A percentile compares a stretch with the other conserved stretches of the same genome.
These are phyloP conservation scores for Acropora tenuis DNA, from an alignment of 64 coral and sea anemone species.

Conservation along the genomic window DNA sequence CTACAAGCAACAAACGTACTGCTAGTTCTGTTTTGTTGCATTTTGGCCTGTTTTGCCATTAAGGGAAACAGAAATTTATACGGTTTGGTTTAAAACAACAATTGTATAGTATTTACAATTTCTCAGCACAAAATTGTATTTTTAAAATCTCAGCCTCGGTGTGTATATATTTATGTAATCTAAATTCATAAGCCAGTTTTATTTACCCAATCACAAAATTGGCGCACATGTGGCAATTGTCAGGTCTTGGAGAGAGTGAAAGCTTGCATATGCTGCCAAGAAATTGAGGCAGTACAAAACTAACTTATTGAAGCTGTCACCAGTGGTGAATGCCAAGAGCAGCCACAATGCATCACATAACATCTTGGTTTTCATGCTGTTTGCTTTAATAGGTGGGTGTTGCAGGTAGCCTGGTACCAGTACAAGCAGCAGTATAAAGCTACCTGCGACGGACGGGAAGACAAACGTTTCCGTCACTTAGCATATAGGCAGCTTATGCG, in stretches of 20 bases:
- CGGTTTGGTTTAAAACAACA: too few species aligned
- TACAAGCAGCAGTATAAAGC: background rate
- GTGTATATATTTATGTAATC: too few species aligned
- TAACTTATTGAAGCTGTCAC: background rate
- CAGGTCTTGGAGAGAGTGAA: background rate
- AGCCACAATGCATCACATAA: background rate
- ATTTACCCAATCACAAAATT: background rate
- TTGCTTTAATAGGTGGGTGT: constrained; percentile 11
- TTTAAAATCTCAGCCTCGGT: too few species aligned
- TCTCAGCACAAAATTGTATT: too few species aligned
- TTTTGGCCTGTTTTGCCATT: too few species aligned
- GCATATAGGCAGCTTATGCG: constrained; percentile 14
- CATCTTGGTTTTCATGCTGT: constrained; percentile 15
- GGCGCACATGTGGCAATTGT: constrained; percentile 8
- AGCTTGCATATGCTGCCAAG: background rate
- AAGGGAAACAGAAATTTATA: too few species aligned
- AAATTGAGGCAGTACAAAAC: background rate
- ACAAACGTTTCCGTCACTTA: constrained; percentile 4
- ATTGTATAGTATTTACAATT: too few species aligned
- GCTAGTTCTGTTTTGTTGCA: too few species aligned
- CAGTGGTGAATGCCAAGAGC: too few species aligned
- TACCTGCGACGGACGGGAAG: background rate
- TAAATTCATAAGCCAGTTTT: too few species aligned
- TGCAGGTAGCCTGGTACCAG: constrained; percentile 18
- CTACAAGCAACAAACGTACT: too few species aligned